These are phyloP conservation scores for Ceratoteleas bidentatus DNA, from an alignment of 1,140 invertebrate species.

Conservation along the genomic window DNA sequence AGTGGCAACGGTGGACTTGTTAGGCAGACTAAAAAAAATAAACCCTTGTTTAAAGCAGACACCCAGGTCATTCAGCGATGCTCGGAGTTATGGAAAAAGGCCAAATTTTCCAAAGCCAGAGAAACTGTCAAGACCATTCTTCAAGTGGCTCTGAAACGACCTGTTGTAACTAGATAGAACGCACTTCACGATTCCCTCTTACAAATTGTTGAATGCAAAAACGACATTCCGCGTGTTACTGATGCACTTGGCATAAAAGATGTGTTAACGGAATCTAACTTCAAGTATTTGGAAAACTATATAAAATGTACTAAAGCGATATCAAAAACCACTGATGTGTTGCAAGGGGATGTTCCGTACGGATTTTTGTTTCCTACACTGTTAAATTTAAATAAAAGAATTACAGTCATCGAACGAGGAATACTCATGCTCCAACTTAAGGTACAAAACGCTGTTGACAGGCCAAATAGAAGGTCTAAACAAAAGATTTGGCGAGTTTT, in stretches of 20 bases:
- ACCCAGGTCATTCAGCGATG: background rate
- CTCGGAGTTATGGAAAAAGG: background rate
- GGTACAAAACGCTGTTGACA: no score
- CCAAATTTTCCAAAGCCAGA: background rate
- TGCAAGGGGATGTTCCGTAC: background rate
- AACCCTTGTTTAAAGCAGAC: background rate
- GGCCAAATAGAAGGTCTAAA: no score
- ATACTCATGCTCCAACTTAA: background rate
- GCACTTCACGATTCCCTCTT: background rate
- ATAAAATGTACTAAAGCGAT: background rate
- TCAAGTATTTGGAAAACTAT: background rate
- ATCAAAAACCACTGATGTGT: background rate
- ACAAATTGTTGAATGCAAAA: background rate
- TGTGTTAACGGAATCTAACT: background rate
- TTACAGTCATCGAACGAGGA: background rate
- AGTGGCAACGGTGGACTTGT: constrained; percentile 7
- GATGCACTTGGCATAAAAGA: background rate
- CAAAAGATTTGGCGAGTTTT: background rate
- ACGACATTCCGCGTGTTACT: background rate
- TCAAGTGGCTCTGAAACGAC: background rate
- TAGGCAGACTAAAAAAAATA: constrained; percentile 2
- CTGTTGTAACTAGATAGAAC: background rate
- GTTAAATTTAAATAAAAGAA: background rate
- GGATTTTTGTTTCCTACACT: background rate
- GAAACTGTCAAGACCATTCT: background rate